A percentile compares a stretch with the other conserved stretches of the same genome.
Conservation (phyloP, 2,888 invertebrate genomes). For the Carabus problematicus region DNA sequence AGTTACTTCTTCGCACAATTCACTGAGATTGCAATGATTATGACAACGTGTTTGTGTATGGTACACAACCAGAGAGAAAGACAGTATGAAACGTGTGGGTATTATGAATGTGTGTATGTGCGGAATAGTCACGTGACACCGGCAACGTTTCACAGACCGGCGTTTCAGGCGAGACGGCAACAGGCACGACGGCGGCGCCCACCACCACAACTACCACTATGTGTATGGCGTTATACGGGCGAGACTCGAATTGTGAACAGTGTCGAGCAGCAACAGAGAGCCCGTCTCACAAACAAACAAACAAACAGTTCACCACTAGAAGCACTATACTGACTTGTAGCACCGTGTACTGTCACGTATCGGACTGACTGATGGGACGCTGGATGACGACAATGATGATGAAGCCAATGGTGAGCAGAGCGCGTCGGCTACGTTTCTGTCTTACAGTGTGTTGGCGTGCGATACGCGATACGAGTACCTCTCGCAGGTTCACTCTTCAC, state of each 20-base stretch:
- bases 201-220: constrained; percentile 20
- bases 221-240: too few relatives aligned
- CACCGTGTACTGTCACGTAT: neutral
- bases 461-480: constrained; percentile 41
- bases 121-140: constrained; percentile 27
- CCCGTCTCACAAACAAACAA: neutral
- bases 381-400: neutral
- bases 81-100: neutral
- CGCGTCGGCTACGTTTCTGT: neutral
- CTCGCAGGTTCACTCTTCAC: constrained; percentile 55
- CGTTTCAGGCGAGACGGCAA: constrained; percentile 27
- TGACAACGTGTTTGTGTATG: too few relatives aligned
- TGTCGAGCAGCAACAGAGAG: constrained; percentile 14
- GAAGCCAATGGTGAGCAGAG: neutral
- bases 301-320: constrained; percentile 12
- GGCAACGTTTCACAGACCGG: constrained; percentile 5
- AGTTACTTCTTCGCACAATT: too few relatives aligned
- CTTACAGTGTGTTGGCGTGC: constrained; percentile 46
- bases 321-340: constrained; percentile 6
- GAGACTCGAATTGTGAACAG: neutral
- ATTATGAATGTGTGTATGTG: constrained; percentile 8
- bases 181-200: constrained; percentile 35
- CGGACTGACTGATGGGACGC: neutral
- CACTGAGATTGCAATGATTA: too few relatives aligned
- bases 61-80: too few relatives aligned